Conservation (phyloP, 2,797 vertebrate genomes). For the Sciurus vulgaris region DNA sequence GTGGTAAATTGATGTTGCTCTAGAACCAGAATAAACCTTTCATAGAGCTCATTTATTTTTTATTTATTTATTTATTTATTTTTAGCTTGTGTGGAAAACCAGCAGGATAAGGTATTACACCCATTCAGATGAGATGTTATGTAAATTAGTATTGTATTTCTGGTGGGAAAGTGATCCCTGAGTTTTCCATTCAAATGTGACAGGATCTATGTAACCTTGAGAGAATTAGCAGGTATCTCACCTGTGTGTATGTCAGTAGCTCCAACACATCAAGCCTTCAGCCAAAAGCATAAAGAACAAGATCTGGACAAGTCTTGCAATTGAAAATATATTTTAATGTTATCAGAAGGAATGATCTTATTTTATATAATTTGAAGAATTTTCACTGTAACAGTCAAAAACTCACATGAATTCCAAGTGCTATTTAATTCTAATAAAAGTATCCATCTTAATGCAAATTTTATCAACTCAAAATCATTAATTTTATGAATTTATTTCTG, state of each 20-base stretch:
- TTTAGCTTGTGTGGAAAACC: background rate
- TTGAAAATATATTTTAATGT: background rate
- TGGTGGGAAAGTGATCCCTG: background rate
- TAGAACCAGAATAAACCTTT: background rate
- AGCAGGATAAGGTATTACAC: background rate
- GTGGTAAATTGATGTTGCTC: background rate
- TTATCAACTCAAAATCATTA: background rate
- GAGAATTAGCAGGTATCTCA: background rate
- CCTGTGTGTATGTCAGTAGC: background rate
- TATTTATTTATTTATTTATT: background rate
- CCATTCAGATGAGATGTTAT: background rate
- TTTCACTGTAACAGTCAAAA: background rate
- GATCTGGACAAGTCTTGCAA: background rate
- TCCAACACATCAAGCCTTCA: background rate
- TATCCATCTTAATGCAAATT: background rate
- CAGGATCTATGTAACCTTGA: background rate
- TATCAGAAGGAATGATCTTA: background rate
- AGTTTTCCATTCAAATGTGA: background rate
- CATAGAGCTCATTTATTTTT: background rate
- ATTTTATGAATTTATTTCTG: background rate
- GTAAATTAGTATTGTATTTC: background rate
- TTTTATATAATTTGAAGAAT: background rate
- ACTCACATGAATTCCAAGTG: background rate
- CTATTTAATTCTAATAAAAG: slow-evolving; percentile 11
- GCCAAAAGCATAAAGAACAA: background rate